Evolutionary conservation across 2,888 invertebrate species (phyloP).

Genomic region (Sarcophaga variegata): DNA sequence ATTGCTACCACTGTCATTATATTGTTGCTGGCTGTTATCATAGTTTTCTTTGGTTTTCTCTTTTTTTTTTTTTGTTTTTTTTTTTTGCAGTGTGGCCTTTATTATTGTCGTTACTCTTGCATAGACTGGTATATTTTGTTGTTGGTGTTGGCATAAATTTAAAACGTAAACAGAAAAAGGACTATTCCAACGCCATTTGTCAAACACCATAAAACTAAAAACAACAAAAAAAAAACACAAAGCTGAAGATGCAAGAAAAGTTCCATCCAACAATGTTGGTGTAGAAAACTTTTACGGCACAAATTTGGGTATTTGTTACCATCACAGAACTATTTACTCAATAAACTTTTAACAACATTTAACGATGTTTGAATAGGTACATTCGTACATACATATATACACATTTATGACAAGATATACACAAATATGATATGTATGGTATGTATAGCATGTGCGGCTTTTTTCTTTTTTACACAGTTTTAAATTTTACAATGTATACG

Average conservation of each 20-base stretch:
- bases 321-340: neutral
- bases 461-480: too few relatives aligned
- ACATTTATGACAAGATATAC: too few relatives aligned
- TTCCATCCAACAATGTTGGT: neutral
- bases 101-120: slow-evolving; percentile 2
- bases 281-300: neutral
- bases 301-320: slow-evolving; percentile 3
- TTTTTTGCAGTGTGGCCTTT: neutral
- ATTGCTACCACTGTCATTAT: neutral
- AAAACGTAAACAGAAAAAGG: neutral
- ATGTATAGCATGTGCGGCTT: too few relatives aligned
- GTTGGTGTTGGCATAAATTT: slow-evolving; percentile 12
- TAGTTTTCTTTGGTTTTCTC: neutral
- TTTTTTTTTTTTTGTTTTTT: neutral
- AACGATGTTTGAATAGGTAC: neutral
- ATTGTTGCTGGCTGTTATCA: neutral
- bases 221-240: neutral
- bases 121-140: neutral
- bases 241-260: slow-evolving; percentile 7
- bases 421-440: too few relatives aligned
- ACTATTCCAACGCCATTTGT: slow-evolving; percentile 9
- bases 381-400: neutral
- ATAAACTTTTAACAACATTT: neutral
- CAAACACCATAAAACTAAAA: neutral
- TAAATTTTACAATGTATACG: too few relatives aligned